phyloP scores from a whole-genome alignment of 2,113 vertebrate species.

The Passer montanus region DNA sequence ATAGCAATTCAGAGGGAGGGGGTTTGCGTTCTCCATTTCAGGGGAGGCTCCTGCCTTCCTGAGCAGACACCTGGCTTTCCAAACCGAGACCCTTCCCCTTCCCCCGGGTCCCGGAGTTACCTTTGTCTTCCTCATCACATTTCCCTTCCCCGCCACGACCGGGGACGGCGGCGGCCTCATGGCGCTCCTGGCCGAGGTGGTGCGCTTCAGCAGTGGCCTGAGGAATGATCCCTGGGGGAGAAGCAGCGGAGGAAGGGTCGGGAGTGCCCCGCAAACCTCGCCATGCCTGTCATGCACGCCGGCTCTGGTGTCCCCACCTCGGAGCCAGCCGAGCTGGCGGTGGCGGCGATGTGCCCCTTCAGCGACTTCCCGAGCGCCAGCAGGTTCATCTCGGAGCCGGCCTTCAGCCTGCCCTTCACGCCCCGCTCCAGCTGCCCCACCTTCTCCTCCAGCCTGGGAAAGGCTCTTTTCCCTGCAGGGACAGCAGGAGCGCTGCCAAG shows the following conservation, averaged over 20 bases:
- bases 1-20: no score
- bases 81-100: background rate
- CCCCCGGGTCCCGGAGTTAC: background rate
- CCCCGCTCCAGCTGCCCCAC: constrained; percentile 78
- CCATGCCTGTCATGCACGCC: rapidly evolving
- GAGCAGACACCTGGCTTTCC: no score
- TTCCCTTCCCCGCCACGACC: constrained; percentile 56
- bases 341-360: constrained; percentile 75
- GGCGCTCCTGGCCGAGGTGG: constrained; percentile 72
- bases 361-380: constrained; percentile 57
- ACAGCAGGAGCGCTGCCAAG: background rate
- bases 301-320: constrained; percentile 54
- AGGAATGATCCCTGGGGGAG: constrained; percentile 70
- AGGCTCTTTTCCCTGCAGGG: constrained; percentile 56
- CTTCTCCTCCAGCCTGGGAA: constrained; percentile 58
- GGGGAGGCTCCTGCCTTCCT: no score
- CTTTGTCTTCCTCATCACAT: constrained; percentile 79
- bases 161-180: constrained; percentile 70
- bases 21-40: no score
- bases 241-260: rapidly evolving
- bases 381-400: constrained; percentile 83
- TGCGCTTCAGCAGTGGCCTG: constrained; percentile 77
- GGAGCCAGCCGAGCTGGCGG: constrained; percentile 63
- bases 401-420: constrained; percentile 60
- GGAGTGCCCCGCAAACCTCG: rapidly evolving